Evolutionary conservation across 2,113 vertebrate species (phyloP).

Genomic region (Phocoena phocoena): DNA sequence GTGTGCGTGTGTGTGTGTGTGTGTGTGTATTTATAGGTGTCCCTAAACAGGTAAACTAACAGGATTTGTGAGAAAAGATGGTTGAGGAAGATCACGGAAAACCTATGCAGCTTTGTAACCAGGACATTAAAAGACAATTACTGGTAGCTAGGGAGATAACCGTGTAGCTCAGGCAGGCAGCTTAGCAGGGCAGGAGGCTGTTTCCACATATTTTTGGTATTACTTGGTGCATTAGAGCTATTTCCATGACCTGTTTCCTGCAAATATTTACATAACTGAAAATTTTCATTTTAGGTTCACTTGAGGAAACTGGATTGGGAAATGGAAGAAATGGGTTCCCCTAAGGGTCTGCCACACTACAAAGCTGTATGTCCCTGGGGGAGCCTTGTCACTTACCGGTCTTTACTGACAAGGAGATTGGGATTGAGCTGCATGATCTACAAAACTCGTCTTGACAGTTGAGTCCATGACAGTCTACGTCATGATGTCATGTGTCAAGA

Average conservation of each 20-base stretch:
- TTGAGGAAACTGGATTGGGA: neutral
- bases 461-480: neutral
- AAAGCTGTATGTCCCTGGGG: neutral
- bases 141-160: no score
- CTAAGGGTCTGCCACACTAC: no score
- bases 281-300: neutral
- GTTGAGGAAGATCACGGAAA: neutral
- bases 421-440: neutral
- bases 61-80: neutral
- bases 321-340: neutral
- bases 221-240: neutral
- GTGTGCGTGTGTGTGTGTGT: neutral
- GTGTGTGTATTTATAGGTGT: neutral
- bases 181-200: neutral
- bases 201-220: no score
- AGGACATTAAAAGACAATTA: neutral
- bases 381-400: neutral
- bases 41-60: neutral
- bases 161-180: neutral
- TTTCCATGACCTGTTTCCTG: neutral
- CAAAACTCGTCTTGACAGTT: neutral
- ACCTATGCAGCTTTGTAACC: neutral
- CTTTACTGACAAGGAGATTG: neutral
- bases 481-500: neutral
- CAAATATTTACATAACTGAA: neutral